Evolutionary conservation across 64 coral and sea anemone species (phyloP).

Genomic region (Montipora efflorescens): DNA sequence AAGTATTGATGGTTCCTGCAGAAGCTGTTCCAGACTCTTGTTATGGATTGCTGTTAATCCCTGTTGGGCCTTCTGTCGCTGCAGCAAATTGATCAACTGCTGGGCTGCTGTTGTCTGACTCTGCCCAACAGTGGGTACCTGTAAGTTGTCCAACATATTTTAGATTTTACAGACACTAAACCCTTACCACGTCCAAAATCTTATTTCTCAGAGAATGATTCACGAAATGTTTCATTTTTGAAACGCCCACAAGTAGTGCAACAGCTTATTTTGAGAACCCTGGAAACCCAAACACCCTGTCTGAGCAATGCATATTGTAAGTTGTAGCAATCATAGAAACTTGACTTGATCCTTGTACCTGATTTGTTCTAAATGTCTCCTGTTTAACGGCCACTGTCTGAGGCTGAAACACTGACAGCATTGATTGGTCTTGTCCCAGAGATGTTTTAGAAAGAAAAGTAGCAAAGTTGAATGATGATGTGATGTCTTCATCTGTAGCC

Average conservation of each 20-base stretch:
- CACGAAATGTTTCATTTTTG: no score
- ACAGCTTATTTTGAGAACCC: no score
- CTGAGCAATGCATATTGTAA: no score
- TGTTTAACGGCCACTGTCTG: background rate
- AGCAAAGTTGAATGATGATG: conserved; percentile 15
- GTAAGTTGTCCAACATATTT: background rate
- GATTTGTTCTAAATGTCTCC: background rate
- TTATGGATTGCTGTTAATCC: background rate
- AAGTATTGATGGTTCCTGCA: conserved; percentile 41
- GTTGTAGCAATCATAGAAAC: background rate
- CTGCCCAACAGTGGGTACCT: background rate
- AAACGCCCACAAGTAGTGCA: no score
- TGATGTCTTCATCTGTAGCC: conserved; percentile 28
- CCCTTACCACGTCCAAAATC: no score
- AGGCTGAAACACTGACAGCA: background rate
- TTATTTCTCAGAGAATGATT: no score
- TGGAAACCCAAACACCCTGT: no score
- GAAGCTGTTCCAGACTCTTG: conserved; percentile 30
- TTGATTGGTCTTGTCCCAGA: conserved; percentile 15
- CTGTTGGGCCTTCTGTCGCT: conserved; percentile 23
- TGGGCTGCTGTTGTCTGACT: conserved; percentile 5
- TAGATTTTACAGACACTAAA: no score
- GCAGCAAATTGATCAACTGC: conserved; percentile 24
- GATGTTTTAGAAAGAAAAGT: conserved; percentile 7
- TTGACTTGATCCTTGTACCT: background rate